Conservation (phyloP, 2,888 invertebrate species). For the Hypercompe scribonia region DNA sequence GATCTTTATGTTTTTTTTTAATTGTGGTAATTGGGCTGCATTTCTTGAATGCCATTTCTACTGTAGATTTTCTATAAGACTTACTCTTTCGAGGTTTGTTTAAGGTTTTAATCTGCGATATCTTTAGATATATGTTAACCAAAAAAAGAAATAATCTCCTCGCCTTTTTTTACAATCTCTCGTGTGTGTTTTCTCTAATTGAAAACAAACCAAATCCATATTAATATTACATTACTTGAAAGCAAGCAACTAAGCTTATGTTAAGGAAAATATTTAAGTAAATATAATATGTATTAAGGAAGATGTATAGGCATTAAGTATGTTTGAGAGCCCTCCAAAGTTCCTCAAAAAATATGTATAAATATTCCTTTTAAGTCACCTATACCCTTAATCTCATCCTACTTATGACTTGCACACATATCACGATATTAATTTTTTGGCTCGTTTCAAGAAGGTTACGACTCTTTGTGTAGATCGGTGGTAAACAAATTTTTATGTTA, state of each 20-base stretch:
- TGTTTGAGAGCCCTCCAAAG: not conserved
- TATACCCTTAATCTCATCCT: not conserved
- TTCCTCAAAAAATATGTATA: not conserved
- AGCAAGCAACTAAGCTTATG: not conserved
- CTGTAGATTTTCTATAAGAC: too few species aligned
- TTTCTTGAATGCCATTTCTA: too few species aligned
- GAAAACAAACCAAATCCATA: not conserved
- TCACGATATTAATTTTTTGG: slow-evolving; percentile 1
- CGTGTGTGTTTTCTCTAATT: not conserved
- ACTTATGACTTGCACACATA: not conserved
- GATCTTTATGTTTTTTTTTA: too few species aligned
- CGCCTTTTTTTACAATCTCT: not conserved
- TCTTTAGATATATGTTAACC: too few species aligned
- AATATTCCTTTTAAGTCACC: not conserved
- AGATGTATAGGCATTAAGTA: not conserved
- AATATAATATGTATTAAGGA: not conserved
- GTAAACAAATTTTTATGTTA: not conserved
- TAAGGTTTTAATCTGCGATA: too few species aligned
- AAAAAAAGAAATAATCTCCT: too few species aligned
- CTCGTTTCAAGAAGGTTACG: not conserved
- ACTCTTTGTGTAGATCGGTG: not conserved
- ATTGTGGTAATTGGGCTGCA: too few species aligned
- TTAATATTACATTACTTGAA: not conserved
- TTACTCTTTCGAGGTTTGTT: too few species aligned
- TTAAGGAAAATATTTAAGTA: not conserved